A percentile compares a stretch with the other conserved stretches of the same genome.
phyloP scores from a whole-genome alignment of 2,888 invertebrate genomes.

The Tuta absoluta region DNA sequence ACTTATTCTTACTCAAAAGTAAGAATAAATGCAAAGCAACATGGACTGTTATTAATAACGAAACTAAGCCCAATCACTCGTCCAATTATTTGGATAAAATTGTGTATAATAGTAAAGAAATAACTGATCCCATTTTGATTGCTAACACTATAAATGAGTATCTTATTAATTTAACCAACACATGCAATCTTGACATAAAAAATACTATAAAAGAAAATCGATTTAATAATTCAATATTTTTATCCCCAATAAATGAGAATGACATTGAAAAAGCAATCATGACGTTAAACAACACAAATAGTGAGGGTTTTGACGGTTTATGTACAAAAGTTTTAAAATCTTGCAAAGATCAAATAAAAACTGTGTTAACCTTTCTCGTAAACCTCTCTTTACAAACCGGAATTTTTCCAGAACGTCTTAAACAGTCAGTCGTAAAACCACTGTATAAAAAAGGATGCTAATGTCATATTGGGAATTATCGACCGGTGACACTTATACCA shows the following conservation, averaged over 20 bases:
- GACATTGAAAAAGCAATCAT: neutral
- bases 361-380: neutral
- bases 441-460: neutral
- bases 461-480: neutral
- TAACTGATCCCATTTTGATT: neutral
- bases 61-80: neutral
- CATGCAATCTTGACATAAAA: neutral
- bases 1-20: neutral
- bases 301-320: neutral
- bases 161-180: neutral
- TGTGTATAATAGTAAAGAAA: too few species aligned
- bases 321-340: neutral
- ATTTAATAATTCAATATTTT: neutral
- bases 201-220: neutral
- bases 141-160: neutral
- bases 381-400: neutral
- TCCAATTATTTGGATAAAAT: too few species aligned
- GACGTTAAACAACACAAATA: neutral
- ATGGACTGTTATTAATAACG: too few species aligned
- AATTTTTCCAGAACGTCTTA: neutral
- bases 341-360: neutral
- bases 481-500: neutral
- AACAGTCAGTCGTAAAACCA: neutral
- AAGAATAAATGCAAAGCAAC: constrained; percentile 10
- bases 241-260: neutral